A percentile compares a stretch with the other conserved stretches of the same genome.
phyloP scores from a whole-genome alignment of 2,113 vertebrate genomes.

The Antechinus stuartii region DNA sequence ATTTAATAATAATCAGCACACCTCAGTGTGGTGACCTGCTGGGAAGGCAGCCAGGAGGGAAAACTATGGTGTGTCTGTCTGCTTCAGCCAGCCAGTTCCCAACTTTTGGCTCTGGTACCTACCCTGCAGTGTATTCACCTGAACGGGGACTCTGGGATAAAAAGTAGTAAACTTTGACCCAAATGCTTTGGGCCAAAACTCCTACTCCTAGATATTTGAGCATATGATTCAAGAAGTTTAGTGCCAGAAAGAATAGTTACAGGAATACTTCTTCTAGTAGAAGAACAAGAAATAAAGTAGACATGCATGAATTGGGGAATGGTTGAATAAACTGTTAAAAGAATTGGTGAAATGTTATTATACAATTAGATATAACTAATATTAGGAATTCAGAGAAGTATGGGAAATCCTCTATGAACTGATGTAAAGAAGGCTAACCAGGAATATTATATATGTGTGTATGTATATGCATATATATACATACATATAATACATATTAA shows the following conservation, averaged over 20 bases:
- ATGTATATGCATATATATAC: too few species aligned
- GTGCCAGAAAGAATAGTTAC: neutral
- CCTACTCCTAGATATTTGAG: neutral
- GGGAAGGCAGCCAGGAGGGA: neutral
- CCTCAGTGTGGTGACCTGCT: neutral
- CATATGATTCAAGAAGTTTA: neutral
- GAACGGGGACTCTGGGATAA: neutral
- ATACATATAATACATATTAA: too few species aligned
- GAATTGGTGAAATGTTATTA: neutral
- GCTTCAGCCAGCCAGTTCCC: neutral
- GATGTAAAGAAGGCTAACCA: neutral
- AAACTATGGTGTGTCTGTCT: neutral
- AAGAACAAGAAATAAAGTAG: neutral
- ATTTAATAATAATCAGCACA: neutral
- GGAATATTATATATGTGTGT: neutral
- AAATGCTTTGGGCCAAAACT: neutral
- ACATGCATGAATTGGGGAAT: neutral
- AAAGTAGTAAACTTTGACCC: neutral
- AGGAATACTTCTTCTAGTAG: neutral
- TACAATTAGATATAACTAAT: neutral
- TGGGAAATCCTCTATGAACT: neutral
- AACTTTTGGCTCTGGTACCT: neutral
- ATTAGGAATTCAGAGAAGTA: neutral
- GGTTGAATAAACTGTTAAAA: neutral
- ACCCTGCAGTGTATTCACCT: neutral